phyloP scores from a whole-genome alignment of 1,140 invertebrate species.

The Contarinia nasturtii region DNA sequence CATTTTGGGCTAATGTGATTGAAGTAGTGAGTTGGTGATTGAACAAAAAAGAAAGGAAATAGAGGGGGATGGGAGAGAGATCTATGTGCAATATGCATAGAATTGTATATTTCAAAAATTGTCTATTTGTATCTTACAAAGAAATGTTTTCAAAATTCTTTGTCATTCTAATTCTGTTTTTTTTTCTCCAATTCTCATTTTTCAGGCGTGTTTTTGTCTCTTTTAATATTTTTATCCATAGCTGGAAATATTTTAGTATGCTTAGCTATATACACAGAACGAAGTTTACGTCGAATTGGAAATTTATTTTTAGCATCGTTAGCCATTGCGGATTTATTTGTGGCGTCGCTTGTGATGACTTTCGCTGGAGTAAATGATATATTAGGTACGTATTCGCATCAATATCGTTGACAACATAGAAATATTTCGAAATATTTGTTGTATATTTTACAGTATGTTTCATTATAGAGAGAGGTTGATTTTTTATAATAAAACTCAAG shows the following conservation, averaged over 20 bases:
- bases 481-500: too few relatives aligned
- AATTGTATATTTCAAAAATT: not conserved
- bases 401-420: too few relatives aligned
- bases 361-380: slow-evolving; percentile 78
- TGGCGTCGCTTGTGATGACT: slow-evolving; percentile 86
- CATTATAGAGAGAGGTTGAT: too few relatives aligned
- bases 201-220: slow-evolving; percentile 65
- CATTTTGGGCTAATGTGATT: too few relatives aligned
- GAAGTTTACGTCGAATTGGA: slow-evolving; percentile 75
- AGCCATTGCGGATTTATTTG: slow-evolving; percentile 87
- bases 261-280: slow-evolving; percentile 87
- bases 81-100: not conserved
- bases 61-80: not conserved
- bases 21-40: too few relatives aligned
- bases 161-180: slow-evolving; percentile 5
- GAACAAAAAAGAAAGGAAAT: too few relatives aligned
- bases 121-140: not conserved
- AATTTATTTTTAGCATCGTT: slow-evolving; percentile 90
- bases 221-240: slow-evolving; percentile 82
- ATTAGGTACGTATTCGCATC: slow-evolving; percentile 30
- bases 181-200: too few relatives aligned
- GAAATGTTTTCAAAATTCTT: not conserved
- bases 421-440: too few relatives aligned
- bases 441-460: too few relatives aligned
- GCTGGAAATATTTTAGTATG: slow-evolving; percentile 89